Percentiles rank a stretch among this genome's conserved stretches.
Evolutionary conservation across 2,797 vertebrate genomes (phyloP).

Genomic region (Cossypha dichroa): DNA sequence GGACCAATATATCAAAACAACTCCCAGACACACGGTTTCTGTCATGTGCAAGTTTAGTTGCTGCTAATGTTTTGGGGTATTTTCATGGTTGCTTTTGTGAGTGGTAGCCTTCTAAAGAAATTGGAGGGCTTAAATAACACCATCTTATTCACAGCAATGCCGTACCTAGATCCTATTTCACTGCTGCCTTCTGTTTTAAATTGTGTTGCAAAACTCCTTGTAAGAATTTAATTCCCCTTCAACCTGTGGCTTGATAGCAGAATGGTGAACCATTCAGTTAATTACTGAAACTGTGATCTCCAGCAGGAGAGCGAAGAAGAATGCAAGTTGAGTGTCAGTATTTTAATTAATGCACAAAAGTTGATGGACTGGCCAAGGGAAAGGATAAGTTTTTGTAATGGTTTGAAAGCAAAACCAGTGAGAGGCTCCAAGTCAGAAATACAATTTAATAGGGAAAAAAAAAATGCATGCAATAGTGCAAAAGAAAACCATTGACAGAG

Average conservation of each 20-base stretch:
- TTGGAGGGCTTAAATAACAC: not conserved
- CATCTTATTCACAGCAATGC: not conserved
- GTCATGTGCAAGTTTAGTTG: not conserved
- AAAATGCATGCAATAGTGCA: no score
- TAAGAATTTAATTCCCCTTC: slow-evolving; percentile 25
- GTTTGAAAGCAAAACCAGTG: no score
- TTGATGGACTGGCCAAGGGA: not conserved
- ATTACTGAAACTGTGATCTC: slow-evolving; percentile 23
- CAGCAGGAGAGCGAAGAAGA: not conserved
- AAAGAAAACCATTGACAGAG: no score
- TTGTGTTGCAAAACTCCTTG: not conserved
- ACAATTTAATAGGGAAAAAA: no score
- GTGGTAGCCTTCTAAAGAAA: not conserved
- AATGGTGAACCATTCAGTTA: not conserved
- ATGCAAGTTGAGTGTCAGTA: not conserved
- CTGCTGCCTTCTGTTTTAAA: not conserved
- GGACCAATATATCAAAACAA: not conserved
- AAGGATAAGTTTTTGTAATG: not conserved
- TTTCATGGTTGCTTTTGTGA: not conserved
- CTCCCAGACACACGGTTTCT: not conserved
- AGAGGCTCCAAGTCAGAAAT: no score
- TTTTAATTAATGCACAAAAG: slow-evolving; percentile 27
- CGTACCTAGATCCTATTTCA: not conserved
- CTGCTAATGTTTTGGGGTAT: not conserved
- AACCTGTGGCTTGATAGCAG: slow-evolving; percentile 6